Evolutionary conservation across 2,888 invertebrate genomes (phyloP), one percentile per base, ranked within the genome.

Genomic region (Entomobrya proxima): DNA sequence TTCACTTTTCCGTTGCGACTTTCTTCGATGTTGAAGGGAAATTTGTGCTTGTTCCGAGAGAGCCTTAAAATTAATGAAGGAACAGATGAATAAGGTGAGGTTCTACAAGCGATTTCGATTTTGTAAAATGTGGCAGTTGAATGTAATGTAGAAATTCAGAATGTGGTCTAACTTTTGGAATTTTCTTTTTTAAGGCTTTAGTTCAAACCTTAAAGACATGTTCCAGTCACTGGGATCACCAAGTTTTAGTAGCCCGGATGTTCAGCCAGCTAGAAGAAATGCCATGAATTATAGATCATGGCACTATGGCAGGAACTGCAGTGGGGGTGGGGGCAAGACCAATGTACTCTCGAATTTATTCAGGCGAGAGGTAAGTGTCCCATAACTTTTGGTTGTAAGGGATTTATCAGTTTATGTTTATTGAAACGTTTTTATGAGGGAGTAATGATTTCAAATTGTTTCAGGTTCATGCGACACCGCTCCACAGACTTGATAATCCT

Each of bases 401-500:
- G 21, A 15, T 27, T 58, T 37, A 24, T 37, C 30, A 2, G 24
- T 11, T 1, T 50, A n/a, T 30, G 50, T 74, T 47, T 27, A 74
- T 47, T 44, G 1, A n/a, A n/a, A 30, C 2, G 9, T 27, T n/a
- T 27, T 32, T 27, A 27, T 6, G n/a, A n/a, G n/a, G n/a, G n/a
- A n/a, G n/a, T n/a, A n/a, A 30, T 27, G 15, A 32, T 24, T 52
- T 18, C 37, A 27, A 58, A 27, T 40, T 74, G 11, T 67, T n/a
- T 24, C 37, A 89, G 89, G 44, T 89, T 24, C 58, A 74, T 30
- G 88, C 86, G 6, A 79, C 58, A 9, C 75, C 72, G 24, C 61
- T 89, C 18, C 80, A 88, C n/a, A 69, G 44, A 24, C 40, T 76
- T 0, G 74, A 30, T 13, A 89, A 89, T 40, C 89, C 89, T 1